Conservation (phyloP, 2,888 invertebrate genomes). For the Drosophila formosana region DNA sequence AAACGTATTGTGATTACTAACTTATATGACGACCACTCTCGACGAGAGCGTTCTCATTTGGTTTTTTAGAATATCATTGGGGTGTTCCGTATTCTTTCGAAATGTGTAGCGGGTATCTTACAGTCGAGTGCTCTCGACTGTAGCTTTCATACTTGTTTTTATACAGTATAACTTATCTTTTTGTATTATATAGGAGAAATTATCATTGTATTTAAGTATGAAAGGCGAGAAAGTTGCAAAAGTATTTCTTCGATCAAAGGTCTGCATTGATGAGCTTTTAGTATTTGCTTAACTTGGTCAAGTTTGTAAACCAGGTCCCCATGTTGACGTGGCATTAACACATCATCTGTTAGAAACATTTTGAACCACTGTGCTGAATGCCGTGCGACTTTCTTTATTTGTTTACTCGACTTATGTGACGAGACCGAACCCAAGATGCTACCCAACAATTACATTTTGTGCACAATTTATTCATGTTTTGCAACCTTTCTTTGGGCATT, state of each 20-base stretch:
- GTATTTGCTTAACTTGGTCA: conserved; percentile 10
- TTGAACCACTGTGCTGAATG: conserved; percentile 29
- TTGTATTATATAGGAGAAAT: too few relatives aligned
- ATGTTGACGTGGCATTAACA: conserved; percentile 18
- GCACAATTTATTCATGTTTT: conserved; percentile 69
- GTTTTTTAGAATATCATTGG: too few relatives aligned
- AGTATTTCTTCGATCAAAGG: background rate
- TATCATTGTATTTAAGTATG: too few relatives aligned
- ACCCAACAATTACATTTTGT: conserved; percentile 67
- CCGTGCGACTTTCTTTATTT: conserved; percentile 51
- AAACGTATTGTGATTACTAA: too few relatives aligned
- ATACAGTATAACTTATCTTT: too few relatives aligned
- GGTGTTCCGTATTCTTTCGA: too few relatives aligned
- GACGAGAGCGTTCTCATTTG: too few relatives aligned
- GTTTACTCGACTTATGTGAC: conserved; percentile 49
- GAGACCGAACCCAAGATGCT: conserved; percentile 59
- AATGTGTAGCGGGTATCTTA: too few relatives aligned
- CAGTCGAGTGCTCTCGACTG: too few relatives aligned
- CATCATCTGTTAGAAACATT: conserved; percentile 19
- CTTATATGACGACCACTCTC: too few relatives aligned
- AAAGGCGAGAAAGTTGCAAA: background rate
- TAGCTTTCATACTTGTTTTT: too few relatives aligned
- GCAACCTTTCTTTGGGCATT: conserved; percentile 51
- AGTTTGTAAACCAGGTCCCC: conserved; percentile 7
- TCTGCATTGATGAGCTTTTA: conserved; percentile 1